Evolutionary conservation across 2,797 vertebrate species (phyloP).

Genomic region (Molossus molossus): DNA sequence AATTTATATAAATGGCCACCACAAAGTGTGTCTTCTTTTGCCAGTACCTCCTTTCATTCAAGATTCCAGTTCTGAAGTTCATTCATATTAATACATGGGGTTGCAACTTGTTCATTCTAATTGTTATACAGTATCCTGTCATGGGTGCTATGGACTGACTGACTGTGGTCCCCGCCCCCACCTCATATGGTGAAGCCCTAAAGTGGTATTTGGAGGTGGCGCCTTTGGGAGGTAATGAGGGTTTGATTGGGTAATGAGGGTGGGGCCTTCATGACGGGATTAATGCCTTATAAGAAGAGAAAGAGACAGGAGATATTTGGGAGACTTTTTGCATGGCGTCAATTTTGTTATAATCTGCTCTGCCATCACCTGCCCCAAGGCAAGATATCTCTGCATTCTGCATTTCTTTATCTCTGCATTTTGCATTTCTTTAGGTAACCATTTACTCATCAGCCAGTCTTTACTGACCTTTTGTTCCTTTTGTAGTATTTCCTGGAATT

Average conservation of each 20-base stretch:
- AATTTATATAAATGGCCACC: neutral
- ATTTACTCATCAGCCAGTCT: no score
- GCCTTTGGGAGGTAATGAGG: neutral
- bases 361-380: no score
- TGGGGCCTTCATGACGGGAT: neutral
- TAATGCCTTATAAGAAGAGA: neutral
- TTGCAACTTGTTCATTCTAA: neutral
- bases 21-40: neutral
- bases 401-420: no score
- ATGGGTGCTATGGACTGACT: neutral
- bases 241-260: neutral
- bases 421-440: no score
- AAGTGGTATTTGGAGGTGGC: neutral
- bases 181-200: neutral
- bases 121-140: neutral
- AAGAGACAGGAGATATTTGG: neutral
- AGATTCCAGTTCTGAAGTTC: neutral
- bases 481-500: no score
- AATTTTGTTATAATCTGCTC: no score
- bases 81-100: no score
- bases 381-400: no score
- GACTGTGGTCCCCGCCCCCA: fast-evolving
- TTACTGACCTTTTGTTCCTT: no score
- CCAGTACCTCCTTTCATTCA: neutral
- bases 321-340: no score